phyloP scores from a whole-genome alignment of 1,140 invertebrate genomes.

The Drosophila kanapiae region DNA sequence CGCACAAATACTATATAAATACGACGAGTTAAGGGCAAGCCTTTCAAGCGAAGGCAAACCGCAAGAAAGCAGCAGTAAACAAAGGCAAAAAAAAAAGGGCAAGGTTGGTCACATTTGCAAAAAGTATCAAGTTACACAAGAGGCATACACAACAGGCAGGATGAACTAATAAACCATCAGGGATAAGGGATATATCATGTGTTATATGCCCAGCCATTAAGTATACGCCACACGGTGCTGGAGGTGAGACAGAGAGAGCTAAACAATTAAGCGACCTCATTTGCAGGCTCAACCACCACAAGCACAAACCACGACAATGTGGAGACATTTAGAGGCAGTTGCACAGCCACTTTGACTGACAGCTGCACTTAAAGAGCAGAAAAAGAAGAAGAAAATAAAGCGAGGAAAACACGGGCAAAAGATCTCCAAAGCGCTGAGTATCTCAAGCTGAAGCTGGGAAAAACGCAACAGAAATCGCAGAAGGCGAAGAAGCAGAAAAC shows the following conservation, averaged over 20 bases:
- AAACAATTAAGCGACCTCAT: conserved; percentile 81
- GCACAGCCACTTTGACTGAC: conserved; percentile 72
- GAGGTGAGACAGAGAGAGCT: conserved; percentile 22
- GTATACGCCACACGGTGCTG: conserved; percentile 51
- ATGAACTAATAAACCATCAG: conserved; percentile 64
- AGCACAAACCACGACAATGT: conserved; percentile 38
- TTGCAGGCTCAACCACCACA: conserved; percentile 51
- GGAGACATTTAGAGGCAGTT: conserved; percentile 75
- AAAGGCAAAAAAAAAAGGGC: conserved; percentile 29
- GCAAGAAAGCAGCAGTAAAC: conserved; percentile 26
- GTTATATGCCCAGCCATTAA: conserved; percentile 22
- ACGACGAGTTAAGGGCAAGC: conserved; percentile 49
- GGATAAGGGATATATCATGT: conserved; percentile 32
- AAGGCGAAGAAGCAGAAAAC: conserved; percentile 45
- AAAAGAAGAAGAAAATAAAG: conserved; percentile 9
- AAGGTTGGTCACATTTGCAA: conserved; percentile 61
- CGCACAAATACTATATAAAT: conserved; percentile 22
- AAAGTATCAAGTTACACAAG: conserved; percentile 65
- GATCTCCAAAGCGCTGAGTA: conserved; percentile 17
- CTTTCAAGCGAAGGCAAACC: conserved; percentile 62
- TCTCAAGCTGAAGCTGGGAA: conserved; percentile 14
- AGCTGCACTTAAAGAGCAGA: conserved; percentile 79
- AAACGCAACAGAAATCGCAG: conserved; percentile 26
- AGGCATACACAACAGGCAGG: conserved; percentile 26
- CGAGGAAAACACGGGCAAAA: conserved; percentile 39